These are phyloP conservation scores for Tragelaphus imberbis DNA, from an alignment of 2,113 vertebrate genomes.

Conservation along the genomic window DNA sequence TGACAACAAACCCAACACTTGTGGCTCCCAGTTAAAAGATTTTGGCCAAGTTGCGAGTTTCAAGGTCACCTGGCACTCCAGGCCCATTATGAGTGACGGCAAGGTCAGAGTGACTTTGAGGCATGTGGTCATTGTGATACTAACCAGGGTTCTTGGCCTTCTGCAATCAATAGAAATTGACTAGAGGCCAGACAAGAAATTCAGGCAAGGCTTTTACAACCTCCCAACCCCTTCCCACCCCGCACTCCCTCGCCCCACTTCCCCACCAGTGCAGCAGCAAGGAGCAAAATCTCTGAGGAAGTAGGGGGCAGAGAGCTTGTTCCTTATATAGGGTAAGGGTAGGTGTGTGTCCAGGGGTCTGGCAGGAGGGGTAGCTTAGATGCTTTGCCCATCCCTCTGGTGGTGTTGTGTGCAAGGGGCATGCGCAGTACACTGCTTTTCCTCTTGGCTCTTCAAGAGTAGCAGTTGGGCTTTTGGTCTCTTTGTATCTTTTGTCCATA, in stretches of 20 bases:
- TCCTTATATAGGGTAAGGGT: background rate
- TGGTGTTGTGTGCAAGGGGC: background rate
- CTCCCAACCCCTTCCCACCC: background rate
- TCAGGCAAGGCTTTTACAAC: background rate
- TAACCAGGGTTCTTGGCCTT: background rate
- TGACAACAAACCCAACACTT: background rate
- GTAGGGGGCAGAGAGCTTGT: background rate
- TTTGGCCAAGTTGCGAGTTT: constrained; percentile 28
- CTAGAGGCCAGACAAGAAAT: background rate
- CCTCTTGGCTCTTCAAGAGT: background rate
- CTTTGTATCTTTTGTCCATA: background rate
- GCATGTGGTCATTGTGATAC: background rate
- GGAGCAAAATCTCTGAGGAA: background rate
- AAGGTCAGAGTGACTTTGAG: background rate
- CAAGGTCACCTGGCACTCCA: constrained; percentile 45
- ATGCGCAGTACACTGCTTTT: background rate
- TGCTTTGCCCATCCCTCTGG: background rate
- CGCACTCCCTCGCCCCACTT: background rate
- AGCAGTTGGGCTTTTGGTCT: background rate
- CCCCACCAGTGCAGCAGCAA: background rate
- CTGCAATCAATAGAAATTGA: background rate
- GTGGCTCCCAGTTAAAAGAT: background rate
- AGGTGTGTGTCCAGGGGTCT: background rate
- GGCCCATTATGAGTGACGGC: background rate
- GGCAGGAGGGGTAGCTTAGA: background rate